These are phyloP conservation scores for Turnix velox DNA, from an alignment of 2,113 vertebrate species.

Conservation along the genomic window DNA sequence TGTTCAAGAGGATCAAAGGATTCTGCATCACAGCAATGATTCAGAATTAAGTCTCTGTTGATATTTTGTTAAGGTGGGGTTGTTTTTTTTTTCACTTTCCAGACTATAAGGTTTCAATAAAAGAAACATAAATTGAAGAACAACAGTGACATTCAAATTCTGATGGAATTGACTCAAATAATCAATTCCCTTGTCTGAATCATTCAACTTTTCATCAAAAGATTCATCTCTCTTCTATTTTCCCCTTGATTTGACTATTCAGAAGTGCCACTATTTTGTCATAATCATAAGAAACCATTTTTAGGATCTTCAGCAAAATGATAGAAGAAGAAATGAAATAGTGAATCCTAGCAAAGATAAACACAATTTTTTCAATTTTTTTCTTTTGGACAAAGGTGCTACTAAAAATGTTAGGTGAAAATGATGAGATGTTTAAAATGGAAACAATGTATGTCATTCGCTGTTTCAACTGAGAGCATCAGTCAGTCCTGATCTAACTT, in stretches of 20 bases:
- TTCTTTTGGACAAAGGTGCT: not conserved
- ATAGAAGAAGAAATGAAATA: constrained; percentile 7
- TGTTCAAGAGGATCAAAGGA: not conserved
- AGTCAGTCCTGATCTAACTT: not conserved
- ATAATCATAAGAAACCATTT: constrained; percentile 27
- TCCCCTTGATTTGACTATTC: constrained; percentile 55
- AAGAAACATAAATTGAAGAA: constrained; percentile 8
- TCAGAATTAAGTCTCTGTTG: not conserved
- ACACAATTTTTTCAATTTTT: not conserved
- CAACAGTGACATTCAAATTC: constrained; percentile 28
- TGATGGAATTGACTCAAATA: constrained; percentile 54
- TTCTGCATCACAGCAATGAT: not conserved
- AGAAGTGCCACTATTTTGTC: constrained; percentile 15
- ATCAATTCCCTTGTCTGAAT: constrained; percentile 40
- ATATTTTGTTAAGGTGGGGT: not conserved
- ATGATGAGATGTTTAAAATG: not conserved
- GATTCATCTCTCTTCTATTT: not conserved
- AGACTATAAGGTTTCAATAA: not conserved
- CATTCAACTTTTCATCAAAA: constrained; percentile 39
- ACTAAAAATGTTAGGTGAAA: not conserved
- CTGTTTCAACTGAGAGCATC: not conserved
- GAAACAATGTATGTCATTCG: not conserved
- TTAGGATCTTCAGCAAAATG: not conserved
- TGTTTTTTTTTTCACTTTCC: not conserved
- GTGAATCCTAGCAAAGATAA: not conserved